phyloP scores from a whole-genome alignment of 2,797 vertebrate species.

The Brotula barbata region DNA sequence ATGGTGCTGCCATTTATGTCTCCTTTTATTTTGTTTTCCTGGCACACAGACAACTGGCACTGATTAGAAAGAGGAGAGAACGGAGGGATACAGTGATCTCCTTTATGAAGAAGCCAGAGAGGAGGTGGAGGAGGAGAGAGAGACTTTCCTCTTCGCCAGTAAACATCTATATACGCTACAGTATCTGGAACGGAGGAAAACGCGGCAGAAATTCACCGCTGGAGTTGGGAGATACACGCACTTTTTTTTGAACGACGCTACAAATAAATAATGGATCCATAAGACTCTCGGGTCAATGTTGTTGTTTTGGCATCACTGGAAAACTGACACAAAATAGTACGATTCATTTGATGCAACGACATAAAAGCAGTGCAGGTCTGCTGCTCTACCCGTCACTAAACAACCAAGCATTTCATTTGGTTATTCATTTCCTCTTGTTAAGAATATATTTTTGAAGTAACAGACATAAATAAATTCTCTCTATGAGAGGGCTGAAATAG shows the following conservation, averaged over 20 bases:
- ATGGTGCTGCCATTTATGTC: constrained; percentile 65
- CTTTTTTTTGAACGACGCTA: constrained; percentile 3
- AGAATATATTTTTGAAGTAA: too few relatives aligned
- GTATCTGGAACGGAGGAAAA: not conserved
- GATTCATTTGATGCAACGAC: too few relatives aligned
- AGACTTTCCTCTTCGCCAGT: constrained; percentile 18
- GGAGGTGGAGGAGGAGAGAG: constrained; percentile 6
- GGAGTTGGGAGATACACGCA: constrained; percentile 1
- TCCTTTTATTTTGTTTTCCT: constrained; percentile 58
- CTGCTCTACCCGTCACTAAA: too few relatives aligned
- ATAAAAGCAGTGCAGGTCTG: too few relatives aligned
- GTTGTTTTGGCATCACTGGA: too few relatives aligned
- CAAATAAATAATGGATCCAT: constrained; percentile 10
- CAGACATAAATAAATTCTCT: too few relatives aligned
- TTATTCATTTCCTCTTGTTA: too few relatives aligned
- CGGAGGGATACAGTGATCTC: constrained; percentile 3
- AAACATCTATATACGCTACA: constrained; percentile 20
- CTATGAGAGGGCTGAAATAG: too few relatives aligned
- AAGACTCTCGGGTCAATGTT: too few relatives aligned
- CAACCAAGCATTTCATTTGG: too few relatives aligned
- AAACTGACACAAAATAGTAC: too few relatives aligned
- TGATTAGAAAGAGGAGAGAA: constrained; percentile 22
- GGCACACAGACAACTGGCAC: constrained; percentile 54
- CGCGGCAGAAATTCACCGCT: not conserved
- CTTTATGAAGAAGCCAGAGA: constrained; percentile 24